Evolutionary conservation across 1,140 invertebrate genomes (phyloP).

Genomic region (Hypsibius dujardini): DNA sequence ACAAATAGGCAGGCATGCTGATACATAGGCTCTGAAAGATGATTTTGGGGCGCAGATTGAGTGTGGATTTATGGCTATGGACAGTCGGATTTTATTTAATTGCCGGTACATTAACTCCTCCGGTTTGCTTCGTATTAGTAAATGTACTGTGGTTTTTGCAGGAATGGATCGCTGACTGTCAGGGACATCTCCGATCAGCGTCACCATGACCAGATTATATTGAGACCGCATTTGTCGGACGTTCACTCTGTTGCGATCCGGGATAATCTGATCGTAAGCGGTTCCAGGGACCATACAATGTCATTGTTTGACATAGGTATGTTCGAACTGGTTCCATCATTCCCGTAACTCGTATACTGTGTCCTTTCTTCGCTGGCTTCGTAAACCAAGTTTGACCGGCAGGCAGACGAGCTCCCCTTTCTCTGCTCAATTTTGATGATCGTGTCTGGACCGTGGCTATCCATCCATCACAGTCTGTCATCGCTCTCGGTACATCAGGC

Average conservation of each 20-base stretch:
- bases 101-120: too few species aligned
- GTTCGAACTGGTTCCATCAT: not conserved
- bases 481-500: constrained; percentile 4
- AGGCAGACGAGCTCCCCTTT: not conserved
- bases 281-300: not conserved
- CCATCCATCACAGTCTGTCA: not conserved
- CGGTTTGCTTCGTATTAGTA: too few species aligned
- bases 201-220: too few species aligned
- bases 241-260: constrained; percentile 11
- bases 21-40: too few species aligned
- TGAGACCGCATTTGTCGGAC: not conserved
- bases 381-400: not conserved
- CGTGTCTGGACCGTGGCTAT: not conserved
- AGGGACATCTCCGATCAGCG: too few species aligned
- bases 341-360: not conserved
- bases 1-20: too few species aligned
- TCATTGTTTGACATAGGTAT: constrained; percentile 11
- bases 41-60: too few species aligned
- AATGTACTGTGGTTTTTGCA: not conserved
- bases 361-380: not conserved
- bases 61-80: too few species aligned
- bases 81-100: too few species aligned
- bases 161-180: constrained; percentile 7
- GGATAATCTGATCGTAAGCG: not conserved
- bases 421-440: constrained; percentile 5